Conservation (phyloP, 1,140 invertebrate genomes). For the Cataglyphis hispanica region DNA sequence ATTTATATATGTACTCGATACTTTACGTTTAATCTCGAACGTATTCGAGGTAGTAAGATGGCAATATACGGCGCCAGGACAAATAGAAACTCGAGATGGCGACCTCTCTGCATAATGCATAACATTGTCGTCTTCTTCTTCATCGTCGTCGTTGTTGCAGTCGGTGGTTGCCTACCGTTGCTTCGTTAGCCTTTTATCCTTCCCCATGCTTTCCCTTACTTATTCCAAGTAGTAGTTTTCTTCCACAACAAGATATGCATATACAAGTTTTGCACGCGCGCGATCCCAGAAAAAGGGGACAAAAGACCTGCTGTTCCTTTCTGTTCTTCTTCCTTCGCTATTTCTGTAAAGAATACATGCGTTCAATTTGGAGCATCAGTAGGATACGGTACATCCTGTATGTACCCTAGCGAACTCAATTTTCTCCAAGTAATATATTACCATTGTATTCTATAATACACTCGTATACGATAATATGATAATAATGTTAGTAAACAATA, state of each 20-base stretch:
- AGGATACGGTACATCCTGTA: neutral
- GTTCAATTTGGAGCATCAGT: conserved; percentile 30
- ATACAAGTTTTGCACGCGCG: conserved; percentile 45
- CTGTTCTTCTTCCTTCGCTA: neutral
- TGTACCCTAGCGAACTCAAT: conserved; percentile 4
- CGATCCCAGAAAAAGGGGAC: conserved; percentile 35
- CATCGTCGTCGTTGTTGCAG: conserved; percentile 62
- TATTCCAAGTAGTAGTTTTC: conserved; percentile 37
- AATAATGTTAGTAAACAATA: neutral
- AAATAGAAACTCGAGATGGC: conserved; percentile 75
- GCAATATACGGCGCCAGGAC: conserved; percentile 49
- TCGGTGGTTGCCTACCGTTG: conserved; percentile 59
- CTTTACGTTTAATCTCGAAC: conserved; percentile 62
- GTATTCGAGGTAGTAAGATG: conserved; percentile 54
- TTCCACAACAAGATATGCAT: conserved; percentile 58
- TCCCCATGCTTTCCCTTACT: conserved; percentile 26
- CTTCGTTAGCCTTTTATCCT: conserved; percentile 79
- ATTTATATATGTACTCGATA: conserved; percentile 58
- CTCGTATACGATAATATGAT: neutral
- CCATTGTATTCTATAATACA: neutral
- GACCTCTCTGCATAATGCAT: conserved; percentile 80
- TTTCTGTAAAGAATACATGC: conserved; percentile 38
- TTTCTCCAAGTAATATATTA: conserved; percentile 23
- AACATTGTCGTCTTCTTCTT: conserved; percentile 70
- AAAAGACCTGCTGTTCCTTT: conserved; percentile 30